Conservation (phyloP, 1,140 invertebrate species). For the Ruditapes philippinarum region DNA sequence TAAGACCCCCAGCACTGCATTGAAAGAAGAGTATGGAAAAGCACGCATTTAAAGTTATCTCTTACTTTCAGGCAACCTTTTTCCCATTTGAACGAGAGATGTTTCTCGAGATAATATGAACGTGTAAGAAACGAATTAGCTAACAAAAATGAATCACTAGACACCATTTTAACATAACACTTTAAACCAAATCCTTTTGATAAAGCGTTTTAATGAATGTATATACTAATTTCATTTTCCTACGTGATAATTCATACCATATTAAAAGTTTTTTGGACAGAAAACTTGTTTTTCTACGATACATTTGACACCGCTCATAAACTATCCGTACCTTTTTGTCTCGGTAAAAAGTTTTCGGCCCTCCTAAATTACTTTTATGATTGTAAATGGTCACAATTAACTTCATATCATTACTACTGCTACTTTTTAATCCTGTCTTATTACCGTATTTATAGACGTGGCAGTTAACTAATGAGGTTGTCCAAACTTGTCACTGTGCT, state of each 20-base stretch:
- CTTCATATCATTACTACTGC: background rate
- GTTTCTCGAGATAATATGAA: too few species aligned
- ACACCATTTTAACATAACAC: too few species aligned
- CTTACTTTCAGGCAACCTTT: too few species aligned
- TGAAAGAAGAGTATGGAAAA: too few species aligned
- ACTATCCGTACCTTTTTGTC: background rate
- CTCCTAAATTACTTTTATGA: constrained; percentile 2
- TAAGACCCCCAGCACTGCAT: too few species aligned
- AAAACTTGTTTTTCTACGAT: background rate
- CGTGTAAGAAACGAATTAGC: too few species aligned
- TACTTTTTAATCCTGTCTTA: constrained; percentile 10
- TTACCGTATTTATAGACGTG: background rate
- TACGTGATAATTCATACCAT: background rate
- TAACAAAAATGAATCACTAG: too few species aligned
- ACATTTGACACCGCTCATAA: constrained; percentile 32
- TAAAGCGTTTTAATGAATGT: too few species aligned
- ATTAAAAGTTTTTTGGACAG: background rate
- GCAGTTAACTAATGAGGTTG: constrained; percentile 19
- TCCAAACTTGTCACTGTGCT: constrained; percentile 7
- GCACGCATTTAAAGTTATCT: too few species aligned
- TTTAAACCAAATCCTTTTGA: background rate
- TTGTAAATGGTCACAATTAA: constrained; percentile 6
- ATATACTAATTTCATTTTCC: too few species aligned
- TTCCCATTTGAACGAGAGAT: too few species aligned
- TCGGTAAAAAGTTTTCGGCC: background rate